phyloP scores from a whole-genome alignment of 2,888 invertebrate genomes.

The Eristalis intricaria region DNA sequence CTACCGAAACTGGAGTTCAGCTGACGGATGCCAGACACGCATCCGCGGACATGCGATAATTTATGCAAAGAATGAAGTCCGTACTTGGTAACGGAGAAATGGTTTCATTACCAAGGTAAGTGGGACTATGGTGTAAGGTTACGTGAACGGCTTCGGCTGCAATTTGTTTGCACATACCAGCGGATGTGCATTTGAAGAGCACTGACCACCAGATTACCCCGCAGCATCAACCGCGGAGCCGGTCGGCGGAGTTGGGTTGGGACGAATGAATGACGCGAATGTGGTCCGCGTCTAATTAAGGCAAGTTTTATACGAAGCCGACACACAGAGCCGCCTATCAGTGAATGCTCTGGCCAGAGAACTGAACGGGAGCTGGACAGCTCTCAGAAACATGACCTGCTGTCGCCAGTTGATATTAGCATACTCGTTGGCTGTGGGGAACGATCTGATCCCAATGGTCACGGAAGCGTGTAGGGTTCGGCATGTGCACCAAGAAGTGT shows the following conservation, averaged over 20 bases:
- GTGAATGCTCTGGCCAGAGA: constrained; percentile 50
- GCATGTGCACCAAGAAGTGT: constrained; percentile 5
- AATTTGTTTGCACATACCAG: constrained; percentile 37
- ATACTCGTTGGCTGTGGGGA: constrained; percentile 17
- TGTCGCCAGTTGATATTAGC: constrained; percentile 31
- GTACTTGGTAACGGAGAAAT: constrained; percentile 54
- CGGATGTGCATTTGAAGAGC: constrained; percentile 36
- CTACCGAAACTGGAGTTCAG: constrained; percentile 2
- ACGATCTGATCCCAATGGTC: constrained; percentile 52
- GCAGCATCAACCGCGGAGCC: constrained; percentile 48
- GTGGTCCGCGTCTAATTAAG: constrained; percentile 48
- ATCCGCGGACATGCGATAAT: constrained; percentile 29
- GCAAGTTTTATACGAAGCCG: background rate
- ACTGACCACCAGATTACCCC: constrained; percentile 43
- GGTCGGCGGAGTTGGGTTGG: background rate
- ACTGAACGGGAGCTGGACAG: constrained; percentile 45
- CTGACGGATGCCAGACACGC: background rate
- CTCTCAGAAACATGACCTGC: constrained; percentile 47
- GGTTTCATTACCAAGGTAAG: constrained; percentile 69
- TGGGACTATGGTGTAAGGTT: constrained; percentile 59
- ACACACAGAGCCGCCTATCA: constrained; percentile 15
- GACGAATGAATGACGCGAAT: constrained; percentile 44
- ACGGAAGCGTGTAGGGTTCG: constrained; percentile 35
- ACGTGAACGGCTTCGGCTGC: constrained; percentile 39
- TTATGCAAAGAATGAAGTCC: constrained; percentile 42